Evolutionary conservation across 2,888 invertebrate species (phyloP), one percentile per base, ranked within the genome.

Genomic region (Acholoe squamosa): DNA sequence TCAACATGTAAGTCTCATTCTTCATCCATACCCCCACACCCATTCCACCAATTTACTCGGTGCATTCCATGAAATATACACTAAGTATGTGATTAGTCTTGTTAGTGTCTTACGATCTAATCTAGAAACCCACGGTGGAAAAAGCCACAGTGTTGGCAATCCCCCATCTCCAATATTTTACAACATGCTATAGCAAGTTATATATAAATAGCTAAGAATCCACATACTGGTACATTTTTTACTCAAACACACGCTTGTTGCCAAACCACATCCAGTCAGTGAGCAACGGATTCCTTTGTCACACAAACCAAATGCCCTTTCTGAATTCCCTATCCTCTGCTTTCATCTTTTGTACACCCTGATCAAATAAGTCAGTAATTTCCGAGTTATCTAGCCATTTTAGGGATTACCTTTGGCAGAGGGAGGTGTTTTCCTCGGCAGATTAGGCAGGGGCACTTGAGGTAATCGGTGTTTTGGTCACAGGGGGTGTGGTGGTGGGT

Each of bases 311-410:
- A n/a, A 61, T 19, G 61, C 61, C 61, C 14, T 61, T 61, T 19
- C n/a, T 61, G 61, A n/a, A n/a, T 14, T 61, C 61, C 3, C 3
- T 19, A 19, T 7, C 1, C n/a, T 7, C n/a, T 19, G 19, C 71
- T 71, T 71, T 71, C 71, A 71, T 71, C 71, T 71, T 71, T 71
- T 71, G 71, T 71, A n/a, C 71, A 14, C 28, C 71, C 25, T 71
- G 71, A 71, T 71, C 14, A 71, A 71, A 71, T 71, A 28, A 71
- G 71, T 28, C 28, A 28, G 71, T 71, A 71, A 71, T 71, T 71
- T 71, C 5, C 71, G 71, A 28, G 28, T 71, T 71, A 71, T 28
- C 28, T 71, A 28, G 28, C 71, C 71, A 16, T 71, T 71, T 71
- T n/a, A 25, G 14, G 71, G 71, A 71, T 71, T 71, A 71, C 31